Base-by-base conservation (phyloP, 2,888 invertebrate genomes). In the Agrochola circellaris region DNA sequence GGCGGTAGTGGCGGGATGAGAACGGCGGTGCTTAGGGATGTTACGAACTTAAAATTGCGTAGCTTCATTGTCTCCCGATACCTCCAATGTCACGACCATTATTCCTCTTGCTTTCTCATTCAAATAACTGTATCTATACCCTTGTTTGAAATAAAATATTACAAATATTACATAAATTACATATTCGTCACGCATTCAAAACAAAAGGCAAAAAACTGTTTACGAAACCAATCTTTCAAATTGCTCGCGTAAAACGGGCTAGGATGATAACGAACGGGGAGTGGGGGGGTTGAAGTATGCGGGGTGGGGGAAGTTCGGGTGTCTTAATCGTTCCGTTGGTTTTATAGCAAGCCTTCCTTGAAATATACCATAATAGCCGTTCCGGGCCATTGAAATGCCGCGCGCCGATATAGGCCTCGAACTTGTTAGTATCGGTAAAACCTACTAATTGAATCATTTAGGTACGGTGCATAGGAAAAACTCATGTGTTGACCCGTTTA, bases 171-270 rank as follows among this genome's bases (percentile, higher is more conserved):
- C 30, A 30, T 30, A 30, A 30, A 30, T 30, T 30, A 70, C 61
- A 62, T 42, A 58, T 62, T 82, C 58, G 45, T 23, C 56, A 30
- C 64, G 42, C 45, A 62, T 69, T 77, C 72, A 75, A 79, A 69
- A 73, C 67, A 77, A 77, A 73, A 54, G 45, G 48, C 64, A 72
- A 75, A 70, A 82, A 79, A 70, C 61, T 85, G 81, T 87, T 81
- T 84, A 76, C 83, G 42, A 77, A 86, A 84, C 71, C 89, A 88
- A 88, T 85, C 75, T 81, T 84, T 85, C 80, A 86, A 85, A 87
- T 87, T 82, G 82, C 78, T 82, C 75, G 76, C 82, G 73, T 81
- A 74, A 73, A 77, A 73, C 58, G 77, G 78, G 73, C 62, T 68
- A 42, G 67, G 68, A 78, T 73, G 83, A 81, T 75, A 85, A 83